Conservation (phyloP, 1,140 invertebrate species). For the Hylaeus volcanicus region DNA sequence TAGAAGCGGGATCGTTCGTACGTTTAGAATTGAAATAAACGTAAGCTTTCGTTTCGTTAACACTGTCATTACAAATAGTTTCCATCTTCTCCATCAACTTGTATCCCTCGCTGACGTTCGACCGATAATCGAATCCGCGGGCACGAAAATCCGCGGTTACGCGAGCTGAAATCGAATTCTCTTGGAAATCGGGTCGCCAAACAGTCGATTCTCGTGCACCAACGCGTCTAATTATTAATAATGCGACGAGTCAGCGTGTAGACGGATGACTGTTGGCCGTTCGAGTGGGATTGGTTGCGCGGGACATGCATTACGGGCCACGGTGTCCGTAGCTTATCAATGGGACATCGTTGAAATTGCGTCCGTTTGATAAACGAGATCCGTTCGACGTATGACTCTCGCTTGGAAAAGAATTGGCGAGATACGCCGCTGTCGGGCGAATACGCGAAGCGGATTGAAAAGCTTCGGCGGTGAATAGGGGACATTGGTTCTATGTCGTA, state of each 20-base stretch:
- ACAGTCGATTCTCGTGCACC: neutral
- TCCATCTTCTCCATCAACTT: too few species aligned
- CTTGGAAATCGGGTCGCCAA: constrained; percentile 36
- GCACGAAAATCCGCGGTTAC: constrained; percentile 24
- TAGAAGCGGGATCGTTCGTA: too few species aligned
- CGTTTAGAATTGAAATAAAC: too few species aligned
- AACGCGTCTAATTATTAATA: constrained; percentile 52
- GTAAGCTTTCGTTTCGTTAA: too few species aligned
- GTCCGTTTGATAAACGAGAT: neutral
- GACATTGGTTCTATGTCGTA: neutral
- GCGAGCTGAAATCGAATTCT: constrained; percentile 26
- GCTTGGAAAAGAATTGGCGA: neutral
- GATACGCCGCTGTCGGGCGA: neutral
- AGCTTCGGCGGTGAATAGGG: neutral
- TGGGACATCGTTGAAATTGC: constrained; percentile 36
- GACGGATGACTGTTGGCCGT: constrained; percentile 38
- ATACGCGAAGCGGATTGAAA: neutral
- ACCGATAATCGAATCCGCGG: neutral
- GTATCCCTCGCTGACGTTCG: neutral
- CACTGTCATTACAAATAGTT: too few species aligned
- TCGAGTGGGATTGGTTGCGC: constrained; percentile 43
- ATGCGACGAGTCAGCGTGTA: constrained; percentile 36
- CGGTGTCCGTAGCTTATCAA: constrained; percentile 27
- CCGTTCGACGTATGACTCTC: neutral
- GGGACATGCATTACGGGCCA: constrained; percentile 29